Conservation (phyloP, 2,888 invertebrate species). For the Metalampra italica region DNA sequence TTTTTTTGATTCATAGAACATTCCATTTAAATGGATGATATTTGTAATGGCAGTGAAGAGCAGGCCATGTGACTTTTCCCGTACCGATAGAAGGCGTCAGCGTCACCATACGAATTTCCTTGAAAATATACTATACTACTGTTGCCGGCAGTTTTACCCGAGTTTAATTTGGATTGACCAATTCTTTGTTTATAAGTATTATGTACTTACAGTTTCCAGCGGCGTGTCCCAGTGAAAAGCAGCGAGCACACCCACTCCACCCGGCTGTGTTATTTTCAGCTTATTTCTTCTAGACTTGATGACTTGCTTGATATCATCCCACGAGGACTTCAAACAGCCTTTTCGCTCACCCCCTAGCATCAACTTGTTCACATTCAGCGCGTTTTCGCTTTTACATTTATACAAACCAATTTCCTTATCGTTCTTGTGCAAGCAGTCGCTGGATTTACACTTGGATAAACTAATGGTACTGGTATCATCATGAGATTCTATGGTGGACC, state of each 20-base stretch:
- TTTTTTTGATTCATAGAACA: too few relatives aligned
- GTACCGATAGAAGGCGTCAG: too few relatives aligned
- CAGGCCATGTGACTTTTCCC: too few relatives aligned
- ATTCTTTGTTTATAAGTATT: neutral
- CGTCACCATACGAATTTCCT: too few relatives aligned
- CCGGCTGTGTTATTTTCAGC: slow-evolving; percentile 40
- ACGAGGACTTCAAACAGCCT: slow-evolving; percentile 31
- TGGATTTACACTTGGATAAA: slow-evolving; percentile 37
- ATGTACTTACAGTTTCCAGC: slow-evolving; percentile 50
- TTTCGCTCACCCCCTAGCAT: slow-evolving; percentile 15
- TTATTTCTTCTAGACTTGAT: slow-evolving; percentile 39
- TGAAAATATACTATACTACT: too few relatives aligned
- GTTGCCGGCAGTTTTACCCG: too few relatives aligned
- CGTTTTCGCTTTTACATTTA: slow-evolving; percentile 40
- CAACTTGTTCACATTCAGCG: slow-evolving; percentile 21
- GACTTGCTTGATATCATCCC: slow-evolving; percentile 46
- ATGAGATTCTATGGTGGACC: slow-evolving; percentile 21
- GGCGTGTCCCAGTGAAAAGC: slow-evolving; percentile 53
- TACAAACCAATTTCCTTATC: slow-evolving; percentile 22
- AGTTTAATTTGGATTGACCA: too few relatives aligned
- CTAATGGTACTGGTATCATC: slow-evolving; percentile 19
- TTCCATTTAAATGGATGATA: too few relatives aligned
- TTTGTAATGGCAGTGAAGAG: too few relatives aligned
- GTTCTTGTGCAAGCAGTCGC: slow-evolving; percentile 29
- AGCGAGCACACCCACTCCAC: slow-evolving; percentile 35